Base-by-base conservation (phyloP, 2,113 vertebrate genomes). In the Grammomys surdaster region DNA sequence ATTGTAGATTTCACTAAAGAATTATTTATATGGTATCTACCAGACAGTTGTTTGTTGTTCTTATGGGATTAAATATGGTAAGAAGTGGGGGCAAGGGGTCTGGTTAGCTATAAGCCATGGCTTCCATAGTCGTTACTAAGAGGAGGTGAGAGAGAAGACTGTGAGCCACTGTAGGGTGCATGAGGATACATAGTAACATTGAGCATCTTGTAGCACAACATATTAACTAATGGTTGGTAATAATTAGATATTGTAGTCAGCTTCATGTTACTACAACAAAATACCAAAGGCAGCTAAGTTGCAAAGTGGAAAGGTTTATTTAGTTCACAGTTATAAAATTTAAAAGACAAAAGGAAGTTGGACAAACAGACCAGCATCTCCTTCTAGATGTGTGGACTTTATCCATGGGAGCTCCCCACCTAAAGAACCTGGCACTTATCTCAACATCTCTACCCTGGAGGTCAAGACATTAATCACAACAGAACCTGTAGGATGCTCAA, bases 21-120 rank as follows among this genome's bases (percentile, higher is more conserved):
- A 7, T 33, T 63, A 28, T 67, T 70, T 67, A 70, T 40, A 26
- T 16, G 72, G 58, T 54, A 48, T 87, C 80, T 75, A 63, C 31
- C 69, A 17, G 93, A 89, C 82, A 33, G 3, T 31, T 70, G 65
- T 63, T 51, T 19, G 4, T 26, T 84, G 72, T 33, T 6, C 3
- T 26, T 51, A 11, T 2, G 11, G 28, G 4, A 2, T 43, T 78
- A 75, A 54, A 69, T 46, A 88, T 63, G 65, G 54, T 3, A n/a
- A 10, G 7, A 16, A 92, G n/a, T 26, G 2, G 65, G 20, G 16
- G 4, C 1, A 12, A 6, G 7, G 24, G 24, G 1, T 7, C 20
- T 40, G 58, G 46, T 26, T 69, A 72, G 82, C 26, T 77, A 4
- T 28, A 81, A 89, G 63, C 43, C 5, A 2, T 26, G 12, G 67